A percentile compares a stretch with the other conserved stretches of the same genome.
phyloP scores from a whole-genome alignment of 2,113 vertebrate species.

The Cathartes aura region DNA sequence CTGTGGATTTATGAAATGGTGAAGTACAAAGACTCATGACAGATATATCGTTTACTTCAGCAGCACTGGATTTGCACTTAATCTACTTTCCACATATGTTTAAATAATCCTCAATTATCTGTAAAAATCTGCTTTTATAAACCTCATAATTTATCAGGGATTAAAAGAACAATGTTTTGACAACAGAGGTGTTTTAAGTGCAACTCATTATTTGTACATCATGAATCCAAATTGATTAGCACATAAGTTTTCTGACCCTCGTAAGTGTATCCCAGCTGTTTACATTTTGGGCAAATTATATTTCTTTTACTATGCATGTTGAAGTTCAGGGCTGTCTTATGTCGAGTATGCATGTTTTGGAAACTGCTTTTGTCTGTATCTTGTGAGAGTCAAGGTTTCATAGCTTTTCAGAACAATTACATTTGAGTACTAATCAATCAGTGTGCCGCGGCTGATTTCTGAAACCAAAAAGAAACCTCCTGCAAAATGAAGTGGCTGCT shows the following conservation, averaged over 20 bases:
- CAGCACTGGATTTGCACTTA: conserved; percentile 60
- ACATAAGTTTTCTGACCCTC: conserved; percentile 59
- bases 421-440: conserved; percentile 64
- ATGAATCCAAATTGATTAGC: conserved; percentile 72
- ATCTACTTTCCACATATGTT: conserved; percentile 68
- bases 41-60: conserved; percentile 69
- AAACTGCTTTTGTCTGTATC: conserved; percentile 43
- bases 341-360: conserved; percentile 51
- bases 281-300: conserved; percentile 65
- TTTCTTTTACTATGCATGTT: conserved; percentile 37
- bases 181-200: conserved; percentile 73
- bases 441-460: conserved; percentile 19
- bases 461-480: conserved; percentile 8
- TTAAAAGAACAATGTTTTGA: conserved; percentile 80
- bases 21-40: conserved; percentile 34
- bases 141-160: conserved; percentile 76
- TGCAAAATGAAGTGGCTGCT: conserved; percentile 4
- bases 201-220: conserved; percentile 71
- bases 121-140: conserved; percentile 73
- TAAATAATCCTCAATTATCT: conserved; percentile 71
- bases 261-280: conserved; percentile 51
- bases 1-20: conserved; percentile 63
- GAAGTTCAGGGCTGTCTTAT: conserved; percentile 53
- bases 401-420: conserved; percentile 55
- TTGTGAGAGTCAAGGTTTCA: conserved; percentile 36